These are phyloP conservation scores for Pachypeltis micranthus DNA, from an alignment of 1,140 invertebrate species.

Conservation along the genomic window DNA sequence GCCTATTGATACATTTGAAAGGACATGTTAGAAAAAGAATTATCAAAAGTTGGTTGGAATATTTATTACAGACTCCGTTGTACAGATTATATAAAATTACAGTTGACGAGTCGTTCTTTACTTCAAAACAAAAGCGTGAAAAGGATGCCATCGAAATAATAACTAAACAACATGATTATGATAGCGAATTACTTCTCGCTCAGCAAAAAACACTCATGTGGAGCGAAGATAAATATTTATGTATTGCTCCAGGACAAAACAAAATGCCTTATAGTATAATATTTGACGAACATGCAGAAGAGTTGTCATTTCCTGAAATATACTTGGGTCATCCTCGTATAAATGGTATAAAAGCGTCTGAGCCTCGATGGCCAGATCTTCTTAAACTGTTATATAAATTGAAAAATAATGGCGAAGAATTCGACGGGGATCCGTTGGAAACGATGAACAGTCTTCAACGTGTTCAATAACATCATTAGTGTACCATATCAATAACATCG, in stretches of 20 bases:
- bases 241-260: conserved; percentile 28
- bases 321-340: too few species aligned
- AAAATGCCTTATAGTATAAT: conserved; percentile 24
- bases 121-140: not conserved
- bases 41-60: conserved; percentile 19
- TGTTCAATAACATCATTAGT: too few species aligned
- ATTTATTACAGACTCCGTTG: conserved; percentile 20
- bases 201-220: conserved; percentile 32
- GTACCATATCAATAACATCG: too few species aligned
- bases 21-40: conserved; percentile 21
- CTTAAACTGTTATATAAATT: too few species aligned
- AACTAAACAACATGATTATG: too few species aligned
- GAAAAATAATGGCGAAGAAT: too few species aligned
- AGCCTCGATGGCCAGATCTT: too few species aligned
- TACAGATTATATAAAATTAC: conserved; percentile 24
- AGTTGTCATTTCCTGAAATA: conserved; percentile 34
- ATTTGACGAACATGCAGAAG: conserved; percentile 31
- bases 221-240: conserved; percentile 30
- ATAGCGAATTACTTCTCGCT: too few species aligned
- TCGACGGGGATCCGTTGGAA: too few species aligned
- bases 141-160: conserved; percentile 9
- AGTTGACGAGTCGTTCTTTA: conserved; percentile 22
- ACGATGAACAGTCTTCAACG: too few species aligned
- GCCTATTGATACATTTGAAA: conserved; percentile 14
- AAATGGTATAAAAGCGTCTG: too few species aligned